These are phyloP conservation scores for Chrysomela aeneicollis DNA, from an alignment of 2,888 invertebrate species.

Conservation along the genomic window DNA sequence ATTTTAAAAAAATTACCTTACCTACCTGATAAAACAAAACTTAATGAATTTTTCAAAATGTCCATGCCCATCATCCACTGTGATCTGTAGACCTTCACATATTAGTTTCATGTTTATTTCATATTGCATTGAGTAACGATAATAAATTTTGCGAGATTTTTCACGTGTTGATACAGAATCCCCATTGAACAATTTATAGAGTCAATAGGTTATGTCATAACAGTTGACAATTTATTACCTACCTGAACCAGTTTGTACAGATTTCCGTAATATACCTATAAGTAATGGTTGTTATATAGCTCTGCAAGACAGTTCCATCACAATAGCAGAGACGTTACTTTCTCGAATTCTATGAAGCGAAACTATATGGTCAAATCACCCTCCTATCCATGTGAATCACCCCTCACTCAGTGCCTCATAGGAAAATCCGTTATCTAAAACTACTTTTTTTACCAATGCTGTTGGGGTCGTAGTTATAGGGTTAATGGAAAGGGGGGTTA, in stretches of 20 bases:
- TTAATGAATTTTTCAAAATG: too few relatives aligned
- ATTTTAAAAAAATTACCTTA: too few relatives aligned
- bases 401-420: constrained; percentile 24
- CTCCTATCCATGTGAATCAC: constrained; percentile 12
- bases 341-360: background rate
- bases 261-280: background rate
- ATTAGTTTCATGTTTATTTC: background rate
- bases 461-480: constrained; percentile 19
- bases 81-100: constrained; percentile 9
- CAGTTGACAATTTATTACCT: background rate
- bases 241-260: background rate
- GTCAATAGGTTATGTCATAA: background rate
- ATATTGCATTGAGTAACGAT: constrained; percentile 12
- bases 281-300: too few relatives aligned
- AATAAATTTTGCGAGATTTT: background rate
- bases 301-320: too few relatives aligned
- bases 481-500: constrained; percentile 24
- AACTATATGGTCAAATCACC: constrained; percentile 13
- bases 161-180: background rate
- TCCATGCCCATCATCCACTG: background rate
- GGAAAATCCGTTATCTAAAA: constrained; percentile 32
- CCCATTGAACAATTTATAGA: too few relatives aligned
- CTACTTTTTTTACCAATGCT: constrained; percentile 22
- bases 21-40: too few relatives aligned
- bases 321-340: constrained; percentile 3